Evolutionary conservation across 2,113 vertebrate genomes (phyloP).

Genomic region (Antennarius striatus): DNA sequence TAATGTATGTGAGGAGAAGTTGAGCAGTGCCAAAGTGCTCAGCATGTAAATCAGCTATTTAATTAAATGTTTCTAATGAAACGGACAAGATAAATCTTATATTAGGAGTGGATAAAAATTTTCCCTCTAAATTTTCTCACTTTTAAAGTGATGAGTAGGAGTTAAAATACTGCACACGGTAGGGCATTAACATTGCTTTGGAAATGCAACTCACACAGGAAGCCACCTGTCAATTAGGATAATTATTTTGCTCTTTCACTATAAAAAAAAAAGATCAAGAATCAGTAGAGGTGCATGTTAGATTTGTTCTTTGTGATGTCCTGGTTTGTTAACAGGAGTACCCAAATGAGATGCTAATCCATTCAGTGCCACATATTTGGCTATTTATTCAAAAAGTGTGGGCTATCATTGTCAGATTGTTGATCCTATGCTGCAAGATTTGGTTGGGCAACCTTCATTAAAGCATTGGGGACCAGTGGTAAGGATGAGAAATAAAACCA

Average conservation of each 20-base stretch:
- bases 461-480: slow-evolving; percentile 33
- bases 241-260: slow-evolving; percentile 23
- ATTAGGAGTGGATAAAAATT: slow-evolving; percentile 15
- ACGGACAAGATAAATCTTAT: slow-evolving; percentile 44
- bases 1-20: slow-evolving; percentile 56
- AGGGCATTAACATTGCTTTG: slow-evolving; percentile 36
- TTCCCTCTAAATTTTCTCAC: not conserved
- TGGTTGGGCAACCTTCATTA: slow-evolving; percentile 47
- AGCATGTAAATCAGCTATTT: slow-evolving; percentile 53
- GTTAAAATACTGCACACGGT: slow-evolving; percentile 21
- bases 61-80: slow-evolving; percentile 59
- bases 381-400: slow-evolving; percentile 38
- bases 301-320: slow-evolving; percentile 45
- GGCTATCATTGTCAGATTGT: slow-evolving; percentile 48
- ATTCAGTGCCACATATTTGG: slow-evolving; percentile 28
- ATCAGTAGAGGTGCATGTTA: slow-evolving; percentile 13
- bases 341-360: slow-evolving; percentile 37
- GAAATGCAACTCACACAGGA: slow-evolving; percentile 27
- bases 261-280: slow-evolving; percentile 20
- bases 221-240: slow-evolving; percentile 45
- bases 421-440: slow-evolving; percentile 38
- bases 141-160: slow-evolving; percentile 26
- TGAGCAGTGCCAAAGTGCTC: slow-evolving; percentile 44
- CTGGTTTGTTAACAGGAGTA: slow-evolving; percentile 27
- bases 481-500: slow-evolving; percentile 62